Percentiles rank a stretch among this genome's conserved stretches.
Evolutionary conservation across 2,888 invertebrate species (phyloP).

Genomic region (Netelia fuscicornis): DNA sequence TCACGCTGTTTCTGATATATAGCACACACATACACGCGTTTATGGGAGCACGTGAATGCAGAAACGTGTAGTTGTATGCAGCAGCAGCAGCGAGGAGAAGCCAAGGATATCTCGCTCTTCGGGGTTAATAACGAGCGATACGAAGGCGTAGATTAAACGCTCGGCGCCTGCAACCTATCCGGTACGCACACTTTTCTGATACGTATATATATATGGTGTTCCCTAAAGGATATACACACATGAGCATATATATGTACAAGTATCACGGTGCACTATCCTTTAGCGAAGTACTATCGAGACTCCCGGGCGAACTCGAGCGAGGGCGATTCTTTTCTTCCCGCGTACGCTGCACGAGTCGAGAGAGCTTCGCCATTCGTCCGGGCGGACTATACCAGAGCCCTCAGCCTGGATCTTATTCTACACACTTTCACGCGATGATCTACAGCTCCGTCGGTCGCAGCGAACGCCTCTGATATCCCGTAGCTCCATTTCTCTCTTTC

Average conservation of each 20-base stretch:
- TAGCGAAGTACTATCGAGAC: constrained; percentile 21
- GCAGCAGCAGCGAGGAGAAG: constrained; percentile 39
- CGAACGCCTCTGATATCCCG: constrained; percentile 33
- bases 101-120: constrained; percentile 51
- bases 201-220: background rate
- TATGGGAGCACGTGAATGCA: background rate
- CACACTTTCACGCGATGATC: constrained; percentile 69
- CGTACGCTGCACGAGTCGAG: constrained; percentile 25
- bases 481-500: constrained; percentile 2
- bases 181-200: background rate
- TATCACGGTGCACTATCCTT: constrained; percentile 16
- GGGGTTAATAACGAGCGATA: constrained; percentile 59
- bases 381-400: constrained; percentile 39
- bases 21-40: constrained; percentile 11
- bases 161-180: constrained; percentile 37
- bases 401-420: constrained; percentile 28
- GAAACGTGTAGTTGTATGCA: background rate
- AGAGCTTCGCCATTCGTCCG: constrained; percentile 56
- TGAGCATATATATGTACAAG: constrained; percentile 1
- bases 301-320: constrained; percentile 40
- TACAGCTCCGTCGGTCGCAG: constrained; percentile 28
- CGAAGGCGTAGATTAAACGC: constrained; percentile 57
- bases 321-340: constrained; percentile 39
- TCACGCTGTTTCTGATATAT: constrained; percentile 70
- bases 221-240: constrained; percentile 11